Conservation (phyloP, 2,113 vertebrate species). For the Cepphus grylle region DNA sequence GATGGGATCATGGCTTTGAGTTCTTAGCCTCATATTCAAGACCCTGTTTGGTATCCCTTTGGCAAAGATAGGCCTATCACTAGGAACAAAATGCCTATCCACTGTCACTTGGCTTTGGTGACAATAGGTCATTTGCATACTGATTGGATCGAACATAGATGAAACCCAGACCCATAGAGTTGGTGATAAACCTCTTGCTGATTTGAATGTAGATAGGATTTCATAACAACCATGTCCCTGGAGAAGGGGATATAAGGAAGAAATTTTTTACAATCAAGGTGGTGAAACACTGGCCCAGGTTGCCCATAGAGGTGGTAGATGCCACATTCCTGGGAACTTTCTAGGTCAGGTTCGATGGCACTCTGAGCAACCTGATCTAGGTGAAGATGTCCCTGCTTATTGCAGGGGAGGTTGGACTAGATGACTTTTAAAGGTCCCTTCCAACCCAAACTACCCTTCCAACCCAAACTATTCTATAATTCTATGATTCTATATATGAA, state of each 20-base stretch:
- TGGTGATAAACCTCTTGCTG: neutral
- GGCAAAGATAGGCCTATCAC: neutral
- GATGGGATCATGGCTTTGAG: neutral
- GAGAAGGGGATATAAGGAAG: neutral
- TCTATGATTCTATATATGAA: neutral
- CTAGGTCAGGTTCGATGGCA: neutral
- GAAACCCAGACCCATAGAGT: neutral
- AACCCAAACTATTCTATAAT: neutral
- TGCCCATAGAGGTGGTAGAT: neutral
- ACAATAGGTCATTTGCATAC: neutral
- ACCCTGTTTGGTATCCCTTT: neutral
- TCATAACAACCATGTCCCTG: neutral
- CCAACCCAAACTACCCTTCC: neutral
- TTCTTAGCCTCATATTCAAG: neutral
- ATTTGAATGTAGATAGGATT: neutral
- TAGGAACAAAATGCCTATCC: neutral
- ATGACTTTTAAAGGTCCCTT: neutral
- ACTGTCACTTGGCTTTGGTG: neutral
- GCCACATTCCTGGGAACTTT: neutral
- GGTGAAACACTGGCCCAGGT: neutral
- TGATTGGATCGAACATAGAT: neutral
- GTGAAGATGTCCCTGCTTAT: neutral
- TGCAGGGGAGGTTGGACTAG: neutral
- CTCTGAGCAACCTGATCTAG: neutral
- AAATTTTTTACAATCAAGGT: neutral